Base-by-base conservation (phyloP, 2,797 vertebrate species). In the Odontamblyopus rebecca region DNA sequence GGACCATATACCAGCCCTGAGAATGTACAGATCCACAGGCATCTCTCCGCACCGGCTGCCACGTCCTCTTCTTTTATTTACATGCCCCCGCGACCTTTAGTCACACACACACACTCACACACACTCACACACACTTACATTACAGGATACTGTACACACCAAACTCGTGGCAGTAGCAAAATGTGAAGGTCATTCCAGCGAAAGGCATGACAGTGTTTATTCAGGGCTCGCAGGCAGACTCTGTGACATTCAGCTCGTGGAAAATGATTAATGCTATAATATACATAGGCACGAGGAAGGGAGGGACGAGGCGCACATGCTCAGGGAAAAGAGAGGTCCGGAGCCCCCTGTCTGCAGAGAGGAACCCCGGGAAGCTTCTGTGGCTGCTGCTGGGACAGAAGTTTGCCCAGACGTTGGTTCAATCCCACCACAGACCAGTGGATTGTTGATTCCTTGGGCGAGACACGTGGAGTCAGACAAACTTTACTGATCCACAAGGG, bases 141-240 rank as follows among this genome's bases (percentile, higher is more conserved):
- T 48, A 48, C 16, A 48, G 44, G 13, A n/a, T 61, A 76, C 73
- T 50, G 41, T 65, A 78, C 59, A 76, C 63, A 76, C 79, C 73
- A 44, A 67, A 73, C 82, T 85, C 77, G 85, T 53, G 80, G 83
- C 86, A 78, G 89, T 77, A 63, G 82, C 85, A 85, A 88, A 86
- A 89, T 88, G 83, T 88, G 89, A 90, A 92, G 89, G 89, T 92
- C 90, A 91, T 89, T 89, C 87, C 86, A 87, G 87, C 77, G 75
- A 86, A 88, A 62, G 80, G 79, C 85, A 89, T 89, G 90, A 89
- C 84, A 85, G 88, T 92, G 91, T 92, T 92, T 92, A 91, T 91
- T 91, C 86, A 91, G 84, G 87, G 86, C 85, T 86, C 82, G 87
- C 86, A 80, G 83, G 85, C 77, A 85, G 82, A 84, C 80, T 86